Base-by-base conservation (phyloP, 2,113 vertebrate species). In the Python bivittatus region DNA sequence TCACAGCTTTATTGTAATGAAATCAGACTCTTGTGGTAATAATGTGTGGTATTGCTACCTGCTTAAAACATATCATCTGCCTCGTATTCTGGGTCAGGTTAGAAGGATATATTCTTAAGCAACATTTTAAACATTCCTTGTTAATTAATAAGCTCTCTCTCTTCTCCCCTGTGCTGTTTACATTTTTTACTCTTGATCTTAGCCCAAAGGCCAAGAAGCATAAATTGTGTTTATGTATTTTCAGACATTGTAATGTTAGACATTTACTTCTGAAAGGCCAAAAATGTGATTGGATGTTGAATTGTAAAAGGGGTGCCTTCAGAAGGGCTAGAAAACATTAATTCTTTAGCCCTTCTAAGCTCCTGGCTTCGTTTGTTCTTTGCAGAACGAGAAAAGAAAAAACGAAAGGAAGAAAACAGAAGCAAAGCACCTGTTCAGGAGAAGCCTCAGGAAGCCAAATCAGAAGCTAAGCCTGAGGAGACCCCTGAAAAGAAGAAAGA, bases 371-470 rank as follows among this genome's bases (percentile, higher is more conserved):
- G 54, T 1, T 42, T 90, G 33, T 92, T 44, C 58, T 52, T 68
- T 2, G 93, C 86, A 96, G 93, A 92, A 64, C 94, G 92, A 97
- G 99, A 99, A 42, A 99, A 99, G 95, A 99, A 98, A 93, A 98
- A 98, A 88, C 98, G 98, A 57, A 99, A 98, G 89, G 98, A 99
- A 29, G 99, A 99, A 52, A 93, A 95, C 61, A 99, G 98, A 95
- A 91, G 95, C 38, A 98, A 97, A 2, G 93, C 96, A 0, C 97
- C 98, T 0, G 88, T 97, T 44, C 98, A 98, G 86, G 96, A 97
- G 54, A 94, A 94, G 57, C 97, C 93, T 6, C 97, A 92, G 96
- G 98, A 97, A 92, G 83, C 95, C 92, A 97, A 97, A 93, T 38
- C 95, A 0, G 98, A 98, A 92, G 79, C 96, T 0, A 96, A 97